Evolutionary conservation across 2,888 invertebrate species (phyloP), one percentile per base, ranked within the genome.

Genomic region (Lithophane leautieri): DNA sequence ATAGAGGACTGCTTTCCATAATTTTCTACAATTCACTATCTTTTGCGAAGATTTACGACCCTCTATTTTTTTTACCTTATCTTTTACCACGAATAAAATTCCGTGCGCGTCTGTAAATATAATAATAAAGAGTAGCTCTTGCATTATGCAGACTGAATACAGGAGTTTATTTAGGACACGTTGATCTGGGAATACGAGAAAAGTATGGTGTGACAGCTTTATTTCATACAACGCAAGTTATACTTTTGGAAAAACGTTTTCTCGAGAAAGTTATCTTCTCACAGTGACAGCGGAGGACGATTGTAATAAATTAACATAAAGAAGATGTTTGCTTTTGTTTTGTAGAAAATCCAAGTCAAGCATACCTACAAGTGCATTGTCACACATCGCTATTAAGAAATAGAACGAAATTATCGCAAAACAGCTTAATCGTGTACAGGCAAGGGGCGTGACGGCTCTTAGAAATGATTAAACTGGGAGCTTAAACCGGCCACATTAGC

Each of bases 11-110:
- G 82, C 85, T 88, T 90, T 88, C 89, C 88, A 90, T 90, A 91
- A 91, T 90, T 89, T 88, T 88, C 78, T 88, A 82, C 84, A 86
- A 84, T 83, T 89, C 87, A 84, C 90, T 91, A 91, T 91, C 90
- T 90, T 77, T 81, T 81, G 61, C 75, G 79, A 76, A 88, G 88
- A 91, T 91, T 91, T 89, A 91, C 87, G 76, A 72, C 76, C 67
- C 73, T 84, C 87, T 78, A 88, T 89, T 90, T 89, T 88, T 86
- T 86, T 76, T 73, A 40, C 82, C 83, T 89, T 91, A 90, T 89
- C 89, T 89, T 88, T 86, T 83, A 68, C 79, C 80, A 54, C 8
- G 34, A 71, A 80, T 78, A 87, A 85, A 86, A 76, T 81, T 78
- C 3, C 22, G 60, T 76, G 47, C 66, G 65, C 56, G 65, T 70